A percentile compares a stretch with the other conserved stretches of the same genome.
Evolutionary conservation across 2,113 vertebrate genomes (phyloP).

Genomic region (Cricetomys ansorgei): DNA sequence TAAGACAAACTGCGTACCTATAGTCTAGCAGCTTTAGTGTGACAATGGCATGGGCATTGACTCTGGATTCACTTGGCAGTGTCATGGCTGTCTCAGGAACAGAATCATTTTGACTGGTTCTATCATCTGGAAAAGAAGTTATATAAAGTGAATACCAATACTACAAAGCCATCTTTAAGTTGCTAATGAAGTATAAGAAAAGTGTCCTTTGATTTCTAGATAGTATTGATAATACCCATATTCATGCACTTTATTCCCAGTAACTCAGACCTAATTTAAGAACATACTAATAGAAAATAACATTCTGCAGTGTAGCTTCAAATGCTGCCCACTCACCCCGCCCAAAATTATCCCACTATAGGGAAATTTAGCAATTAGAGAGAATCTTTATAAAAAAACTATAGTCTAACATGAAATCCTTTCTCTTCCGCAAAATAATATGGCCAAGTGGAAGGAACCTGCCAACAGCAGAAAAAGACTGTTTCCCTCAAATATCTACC

Average conservation of each 20-base stretch:
- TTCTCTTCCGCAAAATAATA: not conserved
- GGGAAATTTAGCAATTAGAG: not conserved
- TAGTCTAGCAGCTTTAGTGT: slow-evolving; percentile 91
- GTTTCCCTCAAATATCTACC: slow-evolving; percentile 20
- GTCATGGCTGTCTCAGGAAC: slow-evolving; percentile 92
- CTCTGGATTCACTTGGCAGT: slow-evolving; percentile 92
- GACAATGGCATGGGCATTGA: slow-evolving; percentile 91
- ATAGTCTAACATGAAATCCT: not conserved
- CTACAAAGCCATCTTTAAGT: not conserved
- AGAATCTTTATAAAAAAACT: not conserved
- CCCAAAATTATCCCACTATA: not conserved
- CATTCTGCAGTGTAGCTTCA: not conserved
- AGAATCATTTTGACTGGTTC: slow-evolving; percentile 64
- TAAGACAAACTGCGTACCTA: slow-evolving; percentile 86
- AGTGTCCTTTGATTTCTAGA: not conserved
- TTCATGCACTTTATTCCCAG: slow-evolving; percentile 11
- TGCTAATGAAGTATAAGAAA: not conserved
- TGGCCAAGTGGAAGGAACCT: not conserved
- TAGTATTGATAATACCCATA: not conserved
- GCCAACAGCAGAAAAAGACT: not conserved
- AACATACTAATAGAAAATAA: slow-evolving; percentile 35
- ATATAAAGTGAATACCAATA: not conserved
- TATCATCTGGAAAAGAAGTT: slow-evolving; percentile 85
- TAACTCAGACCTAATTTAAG: slow-evolving; percentile 31
- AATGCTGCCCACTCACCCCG: not conserved